Conservation (phyloP, 2,113 vertebrate genomes). For the Phrynosoma blainvillii region DNA sequence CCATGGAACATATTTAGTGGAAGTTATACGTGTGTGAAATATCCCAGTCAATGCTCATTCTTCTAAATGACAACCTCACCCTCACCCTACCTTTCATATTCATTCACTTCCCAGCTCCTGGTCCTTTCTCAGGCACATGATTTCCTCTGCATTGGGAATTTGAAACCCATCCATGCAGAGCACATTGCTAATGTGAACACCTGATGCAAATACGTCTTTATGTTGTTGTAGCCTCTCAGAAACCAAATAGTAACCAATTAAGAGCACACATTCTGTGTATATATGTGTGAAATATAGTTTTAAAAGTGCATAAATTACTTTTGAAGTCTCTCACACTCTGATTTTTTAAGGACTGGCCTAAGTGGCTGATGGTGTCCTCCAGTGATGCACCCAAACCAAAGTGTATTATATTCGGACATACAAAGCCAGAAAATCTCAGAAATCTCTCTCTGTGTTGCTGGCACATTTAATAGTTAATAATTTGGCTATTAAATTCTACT, state of each 20-base stretch:
- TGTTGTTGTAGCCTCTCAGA: background rate
- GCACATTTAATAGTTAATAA: too few relatives aligned
- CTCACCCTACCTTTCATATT: background rate
- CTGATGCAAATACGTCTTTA: background rate
- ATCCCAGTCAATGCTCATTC: background rate
- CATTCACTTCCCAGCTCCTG: background rate
- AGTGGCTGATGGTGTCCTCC: too few relatives aligned
- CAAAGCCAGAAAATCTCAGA: too few relatives aligned
- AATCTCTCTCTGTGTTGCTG: too few relatives aligned
- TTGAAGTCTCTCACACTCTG: too few relatives aligned
- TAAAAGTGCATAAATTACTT: too few relatives aligned
- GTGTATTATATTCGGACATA: too few relatives aligned
- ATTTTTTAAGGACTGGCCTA: too few relatives aligned
- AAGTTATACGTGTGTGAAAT: background rate
- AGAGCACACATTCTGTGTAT: background rate
- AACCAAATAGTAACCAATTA: background rate
- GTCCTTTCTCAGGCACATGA: background rate
- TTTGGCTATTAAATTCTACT: too few relatives aligned
- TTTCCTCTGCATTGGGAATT: background rate
- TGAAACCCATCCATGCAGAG: background rate
- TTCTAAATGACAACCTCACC: background rate
- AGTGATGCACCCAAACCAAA: too few relatives aligned
- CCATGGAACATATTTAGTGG: background rate
- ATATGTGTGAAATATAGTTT: background rate
- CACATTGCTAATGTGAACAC: background rate